Percentiles rank a stretch among this genome's conserved stretches.
Conservation (phyloP, 1,140 invertebrate genomes). For the Drosophila cardini region DNA sequence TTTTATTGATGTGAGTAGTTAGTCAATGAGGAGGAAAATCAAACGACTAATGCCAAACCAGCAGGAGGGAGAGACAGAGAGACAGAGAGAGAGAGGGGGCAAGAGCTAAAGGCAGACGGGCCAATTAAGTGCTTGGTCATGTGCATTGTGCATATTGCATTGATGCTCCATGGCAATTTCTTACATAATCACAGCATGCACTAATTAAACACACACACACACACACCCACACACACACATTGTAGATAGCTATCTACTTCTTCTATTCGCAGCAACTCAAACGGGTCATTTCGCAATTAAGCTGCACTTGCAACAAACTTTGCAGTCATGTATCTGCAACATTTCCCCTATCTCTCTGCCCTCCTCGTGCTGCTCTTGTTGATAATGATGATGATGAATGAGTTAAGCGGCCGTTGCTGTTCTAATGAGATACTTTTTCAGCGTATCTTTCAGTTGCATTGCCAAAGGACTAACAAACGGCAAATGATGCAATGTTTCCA, state of each 20-base stretch:
- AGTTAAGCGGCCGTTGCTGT: conserved; percentile 77
- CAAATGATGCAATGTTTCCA: conserved; percentile 54
- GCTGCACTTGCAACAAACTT: conserved; percentile 47
- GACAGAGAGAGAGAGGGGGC: no score
- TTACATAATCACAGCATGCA: conserved; percentile 62
- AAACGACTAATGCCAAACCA: conserved; percentile 61
- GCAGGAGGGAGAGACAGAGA: conserved; percentile 12
- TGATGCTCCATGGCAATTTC: conserved; percentile 31
- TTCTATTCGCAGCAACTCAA: conserved; percentile 35
- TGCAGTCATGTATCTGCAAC: conserved; percentile 35
- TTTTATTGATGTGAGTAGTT: conserved; percentile 35
- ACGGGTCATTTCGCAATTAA: conserved; percentile 79
- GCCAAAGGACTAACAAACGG: conserved; percentile 42
- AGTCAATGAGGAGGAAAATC: conserved; percentile 76
- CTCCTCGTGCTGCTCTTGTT: neutral
- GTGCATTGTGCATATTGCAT: conserved; percentile 55
- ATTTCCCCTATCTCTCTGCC: neutral
- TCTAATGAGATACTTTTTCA: conserved; percentile 81
- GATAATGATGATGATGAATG: conserved; percentile 77
- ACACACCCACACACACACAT: neutral
- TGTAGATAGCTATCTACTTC: neutral
- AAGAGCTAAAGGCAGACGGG: conserved; percentile 23
- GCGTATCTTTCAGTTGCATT: conserved; percentile 20
- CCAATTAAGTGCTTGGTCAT: conserved; percentile 75
- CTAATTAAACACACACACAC: conserved; percentile 71